Conservation (phyloP, 1,140 invertebrate genomes). For the Brachionus sp. region DNA sequence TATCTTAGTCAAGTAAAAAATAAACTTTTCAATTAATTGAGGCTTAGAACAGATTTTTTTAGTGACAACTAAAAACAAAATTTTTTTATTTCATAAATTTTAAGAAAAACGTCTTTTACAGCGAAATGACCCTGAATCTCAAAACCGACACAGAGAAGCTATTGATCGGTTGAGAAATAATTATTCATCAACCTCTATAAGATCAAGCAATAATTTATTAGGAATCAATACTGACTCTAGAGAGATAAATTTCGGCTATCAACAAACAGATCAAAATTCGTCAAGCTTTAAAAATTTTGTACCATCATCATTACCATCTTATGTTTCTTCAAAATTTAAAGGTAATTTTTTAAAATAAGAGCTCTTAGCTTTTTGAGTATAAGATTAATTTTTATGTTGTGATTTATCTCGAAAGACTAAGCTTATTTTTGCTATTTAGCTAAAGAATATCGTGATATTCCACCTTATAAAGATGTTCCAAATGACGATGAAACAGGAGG, state of each 20-base stretch:
- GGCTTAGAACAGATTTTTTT: no score
- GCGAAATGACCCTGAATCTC: constrained; percentile 17
- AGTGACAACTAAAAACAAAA: no score
- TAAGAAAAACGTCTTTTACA: constrained; percentile 24
- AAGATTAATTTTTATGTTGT: background rate
- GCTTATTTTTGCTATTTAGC: constrained; percentile 22
- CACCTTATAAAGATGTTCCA: constrained; percentile 19
- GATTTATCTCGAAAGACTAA: background rate
- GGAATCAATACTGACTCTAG: background rate
- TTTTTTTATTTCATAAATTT: background rate
- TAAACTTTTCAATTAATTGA: no score
- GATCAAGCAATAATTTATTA: background rate
- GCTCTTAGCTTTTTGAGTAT: background rate
- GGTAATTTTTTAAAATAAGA: background rate
- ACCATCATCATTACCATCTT: background rate
- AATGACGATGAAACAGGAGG: background rate
- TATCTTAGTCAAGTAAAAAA: no score
- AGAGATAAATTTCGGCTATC: background rate
- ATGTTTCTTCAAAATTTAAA: background rate
- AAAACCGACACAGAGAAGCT: constrained; percentile 5
- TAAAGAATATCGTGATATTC: constrained; percentile 40
- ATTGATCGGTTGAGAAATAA: constrained; percentile 8
- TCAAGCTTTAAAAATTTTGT: constrained; percentile 16
- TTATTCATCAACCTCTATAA: background rate
- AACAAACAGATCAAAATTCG: background rate